Evolutionary conservation across 2,113 vertebrate species (phyloP).

Genomic region (Xiphorhynchus elegans): DNA sequence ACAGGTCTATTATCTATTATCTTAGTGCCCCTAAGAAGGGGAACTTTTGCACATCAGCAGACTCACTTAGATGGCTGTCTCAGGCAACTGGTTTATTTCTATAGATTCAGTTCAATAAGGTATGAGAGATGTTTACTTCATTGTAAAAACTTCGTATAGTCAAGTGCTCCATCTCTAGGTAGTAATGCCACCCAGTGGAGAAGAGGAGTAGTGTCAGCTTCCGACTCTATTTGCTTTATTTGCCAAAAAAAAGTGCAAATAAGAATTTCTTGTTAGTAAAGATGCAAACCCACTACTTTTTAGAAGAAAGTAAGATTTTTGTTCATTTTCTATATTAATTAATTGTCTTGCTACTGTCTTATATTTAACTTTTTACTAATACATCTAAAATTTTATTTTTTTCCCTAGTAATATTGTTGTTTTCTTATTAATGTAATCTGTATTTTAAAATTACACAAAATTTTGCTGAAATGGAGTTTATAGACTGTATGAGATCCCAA

Average conservation of each 20-base stretch:
- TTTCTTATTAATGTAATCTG: not conserved
- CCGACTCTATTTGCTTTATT: too few relatives aligned
- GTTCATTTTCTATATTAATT: not conserved
- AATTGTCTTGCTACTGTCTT: not conserved
- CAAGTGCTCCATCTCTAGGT: not conserved
- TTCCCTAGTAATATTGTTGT: not conserved
- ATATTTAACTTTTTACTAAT: not conserved
- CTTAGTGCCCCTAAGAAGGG: not conserved
- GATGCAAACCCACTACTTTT: not conserved
- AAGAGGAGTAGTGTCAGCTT: not conserved
- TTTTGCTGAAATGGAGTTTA: not conserved
- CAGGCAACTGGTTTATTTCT: not conserved
- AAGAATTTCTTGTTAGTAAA: not conserved
- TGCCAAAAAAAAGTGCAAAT: not conserved
- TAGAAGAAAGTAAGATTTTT: not conserved
- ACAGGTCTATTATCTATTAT: not conserved
- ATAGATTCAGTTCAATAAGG: not conserved
- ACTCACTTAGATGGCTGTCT: not conserved
- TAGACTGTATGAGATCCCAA: not conserved
- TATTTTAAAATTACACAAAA: not conserved
- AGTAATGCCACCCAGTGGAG: slow-evolving; percentile 65
- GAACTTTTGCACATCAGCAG: not conserved
- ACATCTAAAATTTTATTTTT: not conserved
- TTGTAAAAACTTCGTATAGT: not conserved
- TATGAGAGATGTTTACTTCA: not conserved